Evolutionary conservation across 1,140 invertebrate species (phyloP).

Genomic region (Latrodectus geometricus): DNA sequence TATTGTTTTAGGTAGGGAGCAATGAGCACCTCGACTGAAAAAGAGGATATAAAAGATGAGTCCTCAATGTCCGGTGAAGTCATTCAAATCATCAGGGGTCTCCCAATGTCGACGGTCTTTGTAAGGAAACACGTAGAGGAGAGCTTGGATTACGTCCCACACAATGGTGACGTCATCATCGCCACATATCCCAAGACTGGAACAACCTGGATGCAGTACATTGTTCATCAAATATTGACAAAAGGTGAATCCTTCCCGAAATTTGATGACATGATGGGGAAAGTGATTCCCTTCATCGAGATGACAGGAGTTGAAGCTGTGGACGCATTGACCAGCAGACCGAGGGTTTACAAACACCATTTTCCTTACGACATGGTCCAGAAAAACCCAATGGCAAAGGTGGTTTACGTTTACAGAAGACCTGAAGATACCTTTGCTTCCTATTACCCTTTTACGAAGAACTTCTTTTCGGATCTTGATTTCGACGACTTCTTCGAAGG

Average conservation of each 20-base stretch:
- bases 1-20: no score
- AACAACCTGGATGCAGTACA: conserved; percentile 52
- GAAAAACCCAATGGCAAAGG: conserved; percentile 25
- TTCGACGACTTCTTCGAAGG: conserved; percentile 61
- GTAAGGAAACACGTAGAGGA: conserved; percentile 41
- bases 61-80: not conserved
- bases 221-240: conserved; percentile 4
- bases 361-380: conserved; percentile 71
- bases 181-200: conserved; percentile 68
- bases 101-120: conserved; percentile 13
- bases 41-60: no score
- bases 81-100: not conserved
- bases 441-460: conserved; percentile 36
- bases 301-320: conserved; percentile 17
- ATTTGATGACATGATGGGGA: not conserved
- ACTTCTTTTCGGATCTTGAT: not conserved
- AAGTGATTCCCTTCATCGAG: conserved; percentile 11
- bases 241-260: not conserved
- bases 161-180: conserved; percentile 67
- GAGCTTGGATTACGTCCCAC: conserved; percentile 43
- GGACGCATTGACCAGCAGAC: not conserved
- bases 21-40: no score
- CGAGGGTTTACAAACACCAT: conserved; percentile 75
- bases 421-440: conserved; percentile 58
- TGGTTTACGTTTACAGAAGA: conserved; percentile 45